Percentiles rank a stretch among this genome's conserved stretches.
These are phyloP conservation scores for Piprites chloris DNA, from an alignment of 2,113 vertebrate species.

Conservation along the genomic window DNA sequence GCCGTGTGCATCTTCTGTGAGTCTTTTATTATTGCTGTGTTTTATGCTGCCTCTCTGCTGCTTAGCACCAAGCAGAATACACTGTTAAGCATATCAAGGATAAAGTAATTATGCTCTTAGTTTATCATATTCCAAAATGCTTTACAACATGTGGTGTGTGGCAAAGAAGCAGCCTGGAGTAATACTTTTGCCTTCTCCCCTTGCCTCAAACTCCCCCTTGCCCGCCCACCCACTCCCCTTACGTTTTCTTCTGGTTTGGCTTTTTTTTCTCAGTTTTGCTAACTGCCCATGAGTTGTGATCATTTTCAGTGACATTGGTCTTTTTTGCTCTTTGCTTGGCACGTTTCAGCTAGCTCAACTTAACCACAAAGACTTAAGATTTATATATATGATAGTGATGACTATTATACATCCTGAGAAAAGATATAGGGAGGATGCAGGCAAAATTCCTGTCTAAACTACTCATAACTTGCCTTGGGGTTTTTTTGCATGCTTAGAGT, in stretches of 20 bases:
- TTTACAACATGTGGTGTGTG: background rate
- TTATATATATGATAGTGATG: background rate
- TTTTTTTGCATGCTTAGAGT: background rate
- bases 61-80: background rate
- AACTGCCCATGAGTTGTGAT: background rate
- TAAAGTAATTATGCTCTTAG: background rate
- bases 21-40: background rate
- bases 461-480: fast-evolving
- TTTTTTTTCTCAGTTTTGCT: background rate
- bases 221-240: fast-evolving
- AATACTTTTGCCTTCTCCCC: background rate
- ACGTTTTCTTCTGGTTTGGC: background rate
- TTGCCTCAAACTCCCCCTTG: background rate
- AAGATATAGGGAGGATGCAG: background rate
- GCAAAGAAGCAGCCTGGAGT: background rate
- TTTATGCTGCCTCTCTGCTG: background rate
- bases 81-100: background rate
- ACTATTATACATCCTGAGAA: background rate
- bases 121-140: background rate
- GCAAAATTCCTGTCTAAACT: background rate
- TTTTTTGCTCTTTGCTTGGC: background rate
- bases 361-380: background rate
- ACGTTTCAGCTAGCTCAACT: background rate
- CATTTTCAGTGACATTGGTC: background rate
- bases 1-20: background rate